phyloP scores from a whole-genome alignment of 2,113 vertebrate genomes.

The Lepus timidus region DNA sequence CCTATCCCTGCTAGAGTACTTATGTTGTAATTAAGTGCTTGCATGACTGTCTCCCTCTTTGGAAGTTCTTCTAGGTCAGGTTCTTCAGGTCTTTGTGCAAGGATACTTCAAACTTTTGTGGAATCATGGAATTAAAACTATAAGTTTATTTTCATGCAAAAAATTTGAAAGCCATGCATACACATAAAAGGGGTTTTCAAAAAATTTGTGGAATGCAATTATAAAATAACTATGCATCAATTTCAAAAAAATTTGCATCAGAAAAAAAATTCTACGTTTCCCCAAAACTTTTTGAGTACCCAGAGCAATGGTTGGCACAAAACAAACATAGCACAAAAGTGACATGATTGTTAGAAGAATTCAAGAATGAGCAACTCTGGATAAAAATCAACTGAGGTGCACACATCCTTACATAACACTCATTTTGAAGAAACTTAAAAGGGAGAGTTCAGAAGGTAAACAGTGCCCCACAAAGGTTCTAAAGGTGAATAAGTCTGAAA shows the following conservation, averaged over 20 bases:
- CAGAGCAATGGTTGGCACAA: conserved; percentile 15
- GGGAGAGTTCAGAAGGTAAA: background rate
- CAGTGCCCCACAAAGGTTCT: background rate
- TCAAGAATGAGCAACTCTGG: conserved; percentile 23
- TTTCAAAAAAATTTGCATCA: no score
- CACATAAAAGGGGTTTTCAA: no score
- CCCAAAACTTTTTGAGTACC: background rate
- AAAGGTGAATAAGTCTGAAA: conserved; percentile 10
- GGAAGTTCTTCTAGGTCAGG: conserved; percentile 37
- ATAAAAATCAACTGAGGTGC: background rate
- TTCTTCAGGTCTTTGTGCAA: conserved; percentile 29
- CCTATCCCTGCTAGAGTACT: background rate
- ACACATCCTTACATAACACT: background rate
- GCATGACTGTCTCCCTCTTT: conserved; percentile 17
- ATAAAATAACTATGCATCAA: no score
- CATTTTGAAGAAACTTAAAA: background rate
- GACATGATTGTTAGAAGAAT: background rate
- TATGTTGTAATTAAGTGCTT: background rate
- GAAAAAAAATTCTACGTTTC: no score
- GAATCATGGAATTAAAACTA: no score
- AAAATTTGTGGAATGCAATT: no score
- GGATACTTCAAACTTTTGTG: no score
- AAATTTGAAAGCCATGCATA: no score
- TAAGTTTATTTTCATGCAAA: no score
- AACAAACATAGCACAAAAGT: conserved; percentile 21